Percentiles rank a stretch among this genome's conserved stretches.
These are phyloP conservation scores for Aromia moschata DNA, from an alignment of 2,888 invertebrate genomes.

Conservation along the genomic window DNA sequence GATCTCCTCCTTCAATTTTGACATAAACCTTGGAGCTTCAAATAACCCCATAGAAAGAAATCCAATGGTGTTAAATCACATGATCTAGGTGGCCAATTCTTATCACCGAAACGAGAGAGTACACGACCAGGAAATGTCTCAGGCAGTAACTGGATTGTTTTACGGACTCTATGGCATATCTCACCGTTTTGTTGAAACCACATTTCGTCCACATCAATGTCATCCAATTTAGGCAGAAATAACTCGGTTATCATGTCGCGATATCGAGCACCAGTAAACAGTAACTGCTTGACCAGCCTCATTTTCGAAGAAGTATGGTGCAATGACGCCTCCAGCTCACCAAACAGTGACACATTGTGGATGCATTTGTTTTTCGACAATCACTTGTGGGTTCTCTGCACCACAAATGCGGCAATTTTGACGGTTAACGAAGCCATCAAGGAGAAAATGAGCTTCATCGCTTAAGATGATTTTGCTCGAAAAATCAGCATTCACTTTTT, in stretches of 20 bases:
- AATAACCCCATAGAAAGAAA: background rate
- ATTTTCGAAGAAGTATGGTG: background rate
- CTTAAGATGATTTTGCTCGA: background rate
- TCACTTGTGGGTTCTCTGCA: background rate
- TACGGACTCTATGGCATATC: background rate
- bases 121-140: background rate
- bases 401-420: background rate
- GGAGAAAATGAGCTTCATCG: background rate
- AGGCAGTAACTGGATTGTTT: background rate
- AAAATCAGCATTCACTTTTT: background rate
- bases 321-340: background rate
- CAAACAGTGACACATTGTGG: background rate
- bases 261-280: background rate
- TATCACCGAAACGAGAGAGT: background rate
- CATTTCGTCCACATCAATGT: background rate
- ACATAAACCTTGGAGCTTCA: background rate
- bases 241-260: constrained; percentile 43
- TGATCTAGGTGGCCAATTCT: background rate
- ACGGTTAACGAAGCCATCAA: background rate
- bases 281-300: background rate
- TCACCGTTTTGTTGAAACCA: background rate
- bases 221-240: constrained; percentile 71
- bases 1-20: background rate
- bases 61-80: background rate
- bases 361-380: background rate